Percentiles rank a stretch among this genome's conserved stretches.
These are phyloP conservation scores for Clamator glandarius DNA, from an alignment of 2,797 vertebrate genomes.

Conservation along the genomic window DNA sequence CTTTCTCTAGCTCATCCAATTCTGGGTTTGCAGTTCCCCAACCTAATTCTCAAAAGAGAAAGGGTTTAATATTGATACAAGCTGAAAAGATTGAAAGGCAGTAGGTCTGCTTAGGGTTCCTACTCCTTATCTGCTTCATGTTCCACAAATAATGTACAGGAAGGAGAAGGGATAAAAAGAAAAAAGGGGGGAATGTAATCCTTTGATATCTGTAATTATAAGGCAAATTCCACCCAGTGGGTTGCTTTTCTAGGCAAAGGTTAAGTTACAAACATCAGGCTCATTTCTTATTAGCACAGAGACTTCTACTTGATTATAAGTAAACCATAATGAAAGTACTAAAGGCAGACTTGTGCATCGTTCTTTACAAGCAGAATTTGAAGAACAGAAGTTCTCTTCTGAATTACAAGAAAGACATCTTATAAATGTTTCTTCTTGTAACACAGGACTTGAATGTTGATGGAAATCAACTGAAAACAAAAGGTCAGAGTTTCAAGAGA, in stretches of 20 bases:
- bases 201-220: slow-evolving; percentile 6
- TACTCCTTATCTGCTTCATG: not conserved
- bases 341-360: not conserved
- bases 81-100: not conserved
- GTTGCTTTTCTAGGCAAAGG: not conserved
- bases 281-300: not conserved
- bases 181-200: not conserved
- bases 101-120: not conserved
- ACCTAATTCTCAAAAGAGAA: slow-evolving; percentile 72
- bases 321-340: not conserved
- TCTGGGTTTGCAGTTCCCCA: slow-evolving; percentile 69
- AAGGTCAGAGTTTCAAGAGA: slow-evolving; percentile 59
- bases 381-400: slow-evolving; percentile 29
- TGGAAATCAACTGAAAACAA: slow-evolving; percentile 62
- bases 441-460: slow-evolving; percentile 59
- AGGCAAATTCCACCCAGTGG: not conserved
- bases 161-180: not conserved
- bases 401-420: slow-evolving; percentile 26
- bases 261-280: not conserved
- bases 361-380: not conserved
- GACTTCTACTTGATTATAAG: not conserved
- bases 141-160: not conserved
- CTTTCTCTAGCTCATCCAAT: slow-evolving; percentile 38
- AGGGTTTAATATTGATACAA: slow-evolving; percentile 19
- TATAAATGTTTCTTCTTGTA: slow-evolving; percentile 54